Conservation (phyloP, 2,888 invertebrate genomes). For the Calameuta idolon region DNA sequence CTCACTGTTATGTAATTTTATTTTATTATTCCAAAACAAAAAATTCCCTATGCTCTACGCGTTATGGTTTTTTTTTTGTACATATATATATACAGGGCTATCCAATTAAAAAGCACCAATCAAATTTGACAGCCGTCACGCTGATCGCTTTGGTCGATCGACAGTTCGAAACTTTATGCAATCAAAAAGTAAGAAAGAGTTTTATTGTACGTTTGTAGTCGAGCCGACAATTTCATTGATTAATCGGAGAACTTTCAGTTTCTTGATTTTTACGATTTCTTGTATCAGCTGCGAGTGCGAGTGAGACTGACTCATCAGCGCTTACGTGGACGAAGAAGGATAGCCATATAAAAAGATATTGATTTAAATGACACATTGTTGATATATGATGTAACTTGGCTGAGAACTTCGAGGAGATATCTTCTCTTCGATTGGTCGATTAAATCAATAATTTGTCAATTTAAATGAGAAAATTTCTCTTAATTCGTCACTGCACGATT, state of each 20-base stretch:
- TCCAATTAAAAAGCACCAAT: background rate
- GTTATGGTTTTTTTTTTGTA: background rate
- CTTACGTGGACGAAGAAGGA: background rate
- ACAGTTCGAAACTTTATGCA: background rate
- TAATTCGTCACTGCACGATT: background rate
- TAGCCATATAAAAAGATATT: background rate
- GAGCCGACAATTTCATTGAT: background rate
- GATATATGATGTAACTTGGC: background rate
- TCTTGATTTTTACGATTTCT: background rate
- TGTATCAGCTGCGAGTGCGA: background rate
- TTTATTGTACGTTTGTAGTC: background rate
- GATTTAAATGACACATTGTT: background rate
- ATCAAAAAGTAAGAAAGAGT: background rate
- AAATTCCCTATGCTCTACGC: background rate
- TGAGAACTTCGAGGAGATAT: no score
- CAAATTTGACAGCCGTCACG: background rate
- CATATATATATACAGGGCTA: background rate
- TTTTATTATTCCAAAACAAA: background rate
- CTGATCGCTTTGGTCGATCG: background rate
- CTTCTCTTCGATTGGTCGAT: no score
- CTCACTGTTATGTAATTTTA: background rate
- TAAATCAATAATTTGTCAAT: background rate
- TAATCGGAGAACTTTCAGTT: background rate
- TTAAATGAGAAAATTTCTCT: background rate
- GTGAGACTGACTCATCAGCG: background rate